Conservation (phyloP, 2,797 vertebrate species). For the Onychomys leucogaster region DNA sequence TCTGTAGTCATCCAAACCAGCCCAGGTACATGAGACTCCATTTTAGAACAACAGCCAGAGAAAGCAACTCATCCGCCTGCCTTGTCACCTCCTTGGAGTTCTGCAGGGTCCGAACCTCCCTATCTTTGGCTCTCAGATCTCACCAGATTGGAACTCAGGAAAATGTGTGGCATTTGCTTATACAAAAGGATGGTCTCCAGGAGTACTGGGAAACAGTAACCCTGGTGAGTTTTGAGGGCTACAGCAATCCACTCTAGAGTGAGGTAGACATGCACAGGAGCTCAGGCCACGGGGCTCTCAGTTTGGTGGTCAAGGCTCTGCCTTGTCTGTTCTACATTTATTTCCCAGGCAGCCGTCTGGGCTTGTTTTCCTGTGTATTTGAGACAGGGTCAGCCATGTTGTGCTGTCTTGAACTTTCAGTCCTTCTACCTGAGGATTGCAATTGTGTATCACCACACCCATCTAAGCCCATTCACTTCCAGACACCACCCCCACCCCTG, state of each 20-base stretch:
- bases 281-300: not conserved
- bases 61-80: not conserved
- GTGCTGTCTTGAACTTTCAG: not conserved
- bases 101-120: not conserved
- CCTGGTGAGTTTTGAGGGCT: not conserved
- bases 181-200: constrained; percentile 61
- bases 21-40: not conserved
- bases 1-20: not conserved
- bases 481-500: not conserved
- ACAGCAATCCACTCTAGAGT: not conserved
- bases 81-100: not conserved
- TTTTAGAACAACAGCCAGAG: not conserved
- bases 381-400: not conserved
- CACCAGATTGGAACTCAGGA: not conserved
- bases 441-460: not conserved
- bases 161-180: constrained; percentile 57
- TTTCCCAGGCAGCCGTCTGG: too few relatives aligned
- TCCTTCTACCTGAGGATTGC: too few relatives aligned
- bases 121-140: not conserved
- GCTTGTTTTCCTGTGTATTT: not conserved
- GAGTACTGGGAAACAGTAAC: constrained; percentile 33
- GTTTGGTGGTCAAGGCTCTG: not conserved
- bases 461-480: not conserved
- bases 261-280: not conserved
- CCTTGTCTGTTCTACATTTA: not conserved